Evolutionary conservation across 1,140 invertebrate genomes (phyloP).

Genomic region (Proctacanthus coquilletti): DNA sequence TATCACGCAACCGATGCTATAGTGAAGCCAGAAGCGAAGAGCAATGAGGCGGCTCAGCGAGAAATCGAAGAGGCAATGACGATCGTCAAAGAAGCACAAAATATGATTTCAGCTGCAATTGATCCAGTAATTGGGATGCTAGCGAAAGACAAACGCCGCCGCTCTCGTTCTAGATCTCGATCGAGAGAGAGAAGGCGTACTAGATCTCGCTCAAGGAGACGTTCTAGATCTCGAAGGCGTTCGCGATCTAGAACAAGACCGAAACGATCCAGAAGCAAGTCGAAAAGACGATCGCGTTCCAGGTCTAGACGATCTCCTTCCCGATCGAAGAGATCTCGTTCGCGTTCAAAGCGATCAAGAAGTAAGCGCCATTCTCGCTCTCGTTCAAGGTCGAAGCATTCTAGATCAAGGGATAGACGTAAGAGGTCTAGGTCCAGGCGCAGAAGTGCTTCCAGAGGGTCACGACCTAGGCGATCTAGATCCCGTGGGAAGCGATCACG

Average conservation of each 20-base stretch:
- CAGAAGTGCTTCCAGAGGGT: conserved; percentile 32
- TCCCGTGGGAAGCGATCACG: conserved; percentile 36
- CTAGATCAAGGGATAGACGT: conserved; percentile 41
- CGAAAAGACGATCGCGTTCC: conserved; percentile 36
- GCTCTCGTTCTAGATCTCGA: conserved; percentile 40
- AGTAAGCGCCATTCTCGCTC: conserved; percentile 9
- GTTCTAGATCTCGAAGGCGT: conserved; percentile 35
- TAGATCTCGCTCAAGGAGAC: conserved; percentile 43
- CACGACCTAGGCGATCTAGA: conserved; percentile 32
- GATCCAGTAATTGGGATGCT: conserved; percentile 75
- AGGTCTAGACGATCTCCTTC: conserved; percentile 37
- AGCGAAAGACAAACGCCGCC: conserved; percentile 60
- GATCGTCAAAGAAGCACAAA: conserved; percentile 87
- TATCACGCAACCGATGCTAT: conserved; percentile 84
- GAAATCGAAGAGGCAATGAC: conserved; percentile 97
- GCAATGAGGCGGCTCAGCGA: conserved; percentile 82
- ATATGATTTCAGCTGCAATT: conserved; percentile 80
- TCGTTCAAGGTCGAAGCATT: conserved; percentile 35
- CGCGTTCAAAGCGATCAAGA: conserved; percentile 14
- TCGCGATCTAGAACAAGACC: conserved; percentile 20
- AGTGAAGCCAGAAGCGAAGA: conserved; percentile 83
- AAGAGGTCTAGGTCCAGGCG: conserved; percentile 29
- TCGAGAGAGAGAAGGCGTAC: conserved; percentile 39
- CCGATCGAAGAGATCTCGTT: conserved; percentile 30
- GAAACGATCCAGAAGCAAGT: conserved; percentile 33